Evolutionary conservation across 2,113 vertebrate genomes (phyloP).

Genomic region (Psettodes erumei): DNA sequence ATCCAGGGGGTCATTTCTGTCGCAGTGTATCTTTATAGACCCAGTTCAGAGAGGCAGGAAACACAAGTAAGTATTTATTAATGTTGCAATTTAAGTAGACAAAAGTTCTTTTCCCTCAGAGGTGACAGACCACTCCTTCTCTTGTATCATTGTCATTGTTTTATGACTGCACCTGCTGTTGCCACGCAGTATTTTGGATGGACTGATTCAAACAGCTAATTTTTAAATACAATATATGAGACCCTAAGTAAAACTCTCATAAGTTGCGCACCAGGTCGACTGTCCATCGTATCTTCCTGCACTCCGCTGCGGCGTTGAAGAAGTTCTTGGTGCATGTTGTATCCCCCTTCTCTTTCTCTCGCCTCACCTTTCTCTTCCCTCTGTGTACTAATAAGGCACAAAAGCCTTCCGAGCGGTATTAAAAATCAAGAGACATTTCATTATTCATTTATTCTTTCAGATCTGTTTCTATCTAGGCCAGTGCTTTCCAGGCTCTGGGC

Average conservation of each 20-base stretch:
- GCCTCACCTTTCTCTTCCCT: conserved; percentile 43
- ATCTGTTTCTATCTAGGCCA: conserved; percentile 75
- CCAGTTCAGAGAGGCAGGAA: background rate
- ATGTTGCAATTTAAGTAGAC: no score
- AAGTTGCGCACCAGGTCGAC: background rate
- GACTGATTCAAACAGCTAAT: background rate
- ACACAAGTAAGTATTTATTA: background rate
- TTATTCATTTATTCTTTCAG: conserved; percentile 79
- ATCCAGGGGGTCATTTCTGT: no score
- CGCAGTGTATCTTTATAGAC: background rate
- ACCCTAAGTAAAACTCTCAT: no score
- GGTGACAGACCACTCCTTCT: no score
- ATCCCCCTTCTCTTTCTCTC: conserved; percentile 3
- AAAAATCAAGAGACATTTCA: conserved; percentile 60
- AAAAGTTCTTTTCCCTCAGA: no score
- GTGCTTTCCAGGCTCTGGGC: conserved; percentile 66
- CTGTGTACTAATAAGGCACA: conserved; percentile 48
- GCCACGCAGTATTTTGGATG: background rate
- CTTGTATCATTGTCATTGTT: no score
- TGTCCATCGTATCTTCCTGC: background rate
- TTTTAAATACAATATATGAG: no score
- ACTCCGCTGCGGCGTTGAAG: background rate
- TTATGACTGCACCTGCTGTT: no score
- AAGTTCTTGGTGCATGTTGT: background rate
- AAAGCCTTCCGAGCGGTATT: conserved; percentile 54